phyloP scores from a whole-genome alignment of 2,888 invertebrate species.

The Acanthosepion esculentum region DNA sequence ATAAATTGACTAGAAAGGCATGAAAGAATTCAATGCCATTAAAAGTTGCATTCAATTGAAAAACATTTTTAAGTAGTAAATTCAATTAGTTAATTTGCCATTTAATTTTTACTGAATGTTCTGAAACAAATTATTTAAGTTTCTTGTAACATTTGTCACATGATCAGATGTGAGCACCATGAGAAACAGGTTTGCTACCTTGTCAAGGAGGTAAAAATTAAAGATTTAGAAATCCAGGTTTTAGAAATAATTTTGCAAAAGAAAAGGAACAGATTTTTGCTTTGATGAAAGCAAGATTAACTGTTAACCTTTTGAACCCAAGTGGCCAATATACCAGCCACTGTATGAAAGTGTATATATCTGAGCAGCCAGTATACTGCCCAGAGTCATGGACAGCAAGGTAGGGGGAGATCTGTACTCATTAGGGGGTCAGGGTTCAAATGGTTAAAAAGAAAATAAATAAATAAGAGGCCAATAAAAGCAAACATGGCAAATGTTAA shows the following conservation, averaged over 20 bases:
- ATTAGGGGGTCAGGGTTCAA: too few relatives aligned
- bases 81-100: not conserved
- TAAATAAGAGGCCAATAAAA: not conserved
- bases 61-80: not conserved
- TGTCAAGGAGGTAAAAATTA: too few relatives aligned
- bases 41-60: not conserved
- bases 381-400: too few relatives aligned
- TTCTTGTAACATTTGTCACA: not conserved
- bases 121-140: not conserved
- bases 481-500: not conserved
- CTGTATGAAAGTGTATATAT: too few relatives aligned
- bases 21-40: not conserved
- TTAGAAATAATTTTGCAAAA: too few relatives aligned
- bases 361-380: too few relatives aligned
- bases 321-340: too few relatives aligned
- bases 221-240: not conserved
- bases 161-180: slow-evolving; percentile 33
- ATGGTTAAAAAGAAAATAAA: too few relatives aligned
- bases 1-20: not conserved
- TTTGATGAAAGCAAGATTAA: too few relatives aligned
- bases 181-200: not conserved
- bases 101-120: not conserved
- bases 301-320: too few relatives aligned
- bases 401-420: too few relatives aligned
- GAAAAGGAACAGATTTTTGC: not conserved